Percentiles rank a stretch among this genome's conserved stretches.
These are phyloP conservation scores for Drosophila lutescens DNA, from an alignment of 2,888 invertebrate genomes.

Conservation along the genomic window DNA sequence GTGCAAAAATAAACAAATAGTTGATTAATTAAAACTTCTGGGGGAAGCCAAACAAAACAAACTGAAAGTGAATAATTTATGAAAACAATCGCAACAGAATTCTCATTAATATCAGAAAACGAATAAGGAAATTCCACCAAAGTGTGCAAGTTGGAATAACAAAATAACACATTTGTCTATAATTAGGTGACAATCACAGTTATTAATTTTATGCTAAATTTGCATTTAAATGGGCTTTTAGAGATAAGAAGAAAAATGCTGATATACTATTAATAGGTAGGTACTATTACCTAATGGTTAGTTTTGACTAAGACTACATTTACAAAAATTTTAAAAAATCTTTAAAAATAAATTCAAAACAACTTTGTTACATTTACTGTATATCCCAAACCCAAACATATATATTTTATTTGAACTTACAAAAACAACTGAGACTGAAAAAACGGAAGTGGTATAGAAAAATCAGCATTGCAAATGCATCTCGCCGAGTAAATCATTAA, in stretches of 20 bases:
- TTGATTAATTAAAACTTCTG: constrained; percentile 19
- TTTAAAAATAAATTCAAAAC: no score
- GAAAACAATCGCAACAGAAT: constrained; percentile 12
- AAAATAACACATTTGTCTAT: neutral
- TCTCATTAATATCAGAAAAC: constrained; percentile 1
- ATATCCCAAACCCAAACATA: neutral
- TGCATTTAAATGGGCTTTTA: constrained; percentile 1
- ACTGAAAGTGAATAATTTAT: constrained; percentile 42
- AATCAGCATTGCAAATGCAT: constrained; percentile 57
- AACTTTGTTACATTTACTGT: no score
- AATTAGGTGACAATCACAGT: constrained; percentile 6
- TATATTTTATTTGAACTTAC: neutral
- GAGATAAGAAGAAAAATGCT: neutral
- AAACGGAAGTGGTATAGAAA: constrained; percentile 49
- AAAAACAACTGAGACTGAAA: constrained; percentile 16
- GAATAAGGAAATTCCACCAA: neutral
- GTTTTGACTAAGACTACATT: neutral
- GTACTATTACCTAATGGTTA: neutral
- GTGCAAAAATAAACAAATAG: constrained; percentile 14
- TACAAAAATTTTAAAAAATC: no score
- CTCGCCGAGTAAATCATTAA: constrained; percentile 6
- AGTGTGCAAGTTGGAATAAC: neutral
- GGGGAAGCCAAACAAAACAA: constrained; percentile 17
- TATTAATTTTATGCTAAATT: neutral
- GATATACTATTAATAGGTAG: neutral